Conservation (phyloP, 1,140 invertebrate species). For the Dendroctonus valens region DNA sequence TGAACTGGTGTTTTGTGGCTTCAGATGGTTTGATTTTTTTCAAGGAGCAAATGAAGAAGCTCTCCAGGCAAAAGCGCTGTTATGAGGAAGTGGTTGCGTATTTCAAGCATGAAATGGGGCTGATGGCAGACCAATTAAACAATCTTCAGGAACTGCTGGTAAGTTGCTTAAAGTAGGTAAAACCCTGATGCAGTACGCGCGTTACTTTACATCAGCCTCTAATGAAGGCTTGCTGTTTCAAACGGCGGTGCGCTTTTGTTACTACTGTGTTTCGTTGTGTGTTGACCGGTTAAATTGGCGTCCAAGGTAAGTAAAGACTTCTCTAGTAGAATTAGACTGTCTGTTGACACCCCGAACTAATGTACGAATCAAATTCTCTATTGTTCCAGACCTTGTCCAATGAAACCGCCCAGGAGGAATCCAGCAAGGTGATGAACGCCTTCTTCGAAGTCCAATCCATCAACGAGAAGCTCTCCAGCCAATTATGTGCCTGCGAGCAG, state of each 20-base stretch:
- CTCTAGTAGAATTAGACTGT: too few species aligned
- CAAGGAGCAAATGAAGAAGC: constrained; percentile 36
- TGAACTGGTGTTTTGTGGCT: not conserved
- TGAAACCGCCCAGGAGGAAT: constrained; percentile 37
- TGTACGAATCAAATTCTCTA: not conserved
- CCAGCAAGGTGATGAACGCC: constrained; percentile 34
- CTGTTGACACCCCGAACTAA: too few species aligned
- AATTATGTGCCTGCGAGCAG: constrained; percentile 37
- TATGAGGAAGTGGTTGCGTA: constrained; percentile 41
- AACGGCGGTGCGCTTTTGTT: too few species aligned
- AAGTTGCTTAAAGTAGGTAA: constrained; percentile 7
- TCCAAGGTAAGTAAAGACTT: too few species aligned
- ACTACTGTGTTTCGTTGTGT: too few species aligned
- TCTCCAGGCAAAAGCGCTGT: constrained; percentile 39
- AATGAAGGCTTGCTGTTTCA: too few species aligned
- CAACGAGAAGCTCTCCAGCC: constrained; percentile 35
- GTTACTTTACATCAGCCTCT: too few species aligned
- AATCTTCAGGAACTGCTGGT: constrained; percentile 41
- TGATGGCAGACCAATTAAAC: constrained; percentile 40
- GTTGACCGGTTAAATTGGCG: too few species aligned
- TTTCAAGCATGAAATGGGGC: constrained; percentile 42
- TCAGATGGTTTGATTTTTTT: not conserved
- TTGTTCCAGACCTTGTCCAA: constrained; percentile 40
- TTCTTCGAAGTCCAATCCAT: constrained; percentile 36
- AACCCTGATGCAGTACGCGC: too few species aligned